Conservation (phyloP, 2,113 vertebrate genomes). For the Girardinichthys multiradiatus region DNA sequence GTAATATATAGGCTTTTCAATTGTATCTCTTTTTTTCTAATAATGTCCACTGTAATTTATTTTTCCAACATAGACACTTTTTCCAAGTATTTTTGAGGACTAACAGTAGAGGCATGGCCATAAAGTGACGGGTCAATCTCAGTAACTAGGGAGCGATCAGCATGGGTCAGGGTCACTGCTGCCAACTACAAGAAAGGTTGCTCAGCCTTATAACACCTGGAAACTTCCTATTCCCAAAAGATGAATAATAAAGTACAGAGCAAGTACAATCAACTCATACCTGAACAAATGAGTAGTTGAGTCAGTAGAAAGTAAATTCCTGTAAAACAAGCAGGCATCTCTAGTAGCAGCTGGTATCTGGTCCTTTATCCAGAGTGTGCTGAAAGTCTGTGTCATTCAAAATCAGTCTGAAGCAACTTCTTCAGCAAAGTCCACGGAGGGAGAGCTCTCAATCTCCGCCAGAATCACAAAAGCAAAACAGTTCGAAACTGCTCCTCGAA, state of each 20-base stretch:
- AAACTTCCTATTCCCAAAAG: not conserved
- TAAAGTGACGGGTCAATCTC: not conserved
- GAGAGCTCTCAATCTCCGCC: slow-evolving; percentile 47
- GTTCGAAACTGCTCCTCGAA: slow-evolving; percentile 38
- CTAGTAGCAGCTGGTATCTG: slow-evolving; percentile 55
- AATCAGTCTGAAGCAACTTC: slow-evolving; percentile 45
- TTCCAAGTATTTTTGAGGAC: not conserved
- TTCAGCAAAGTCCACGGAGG: slow-evolving; percentile 20
- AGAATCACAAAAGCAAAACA: not conserved
- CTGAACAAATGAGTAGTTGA: slow-evolving; percentile 72
- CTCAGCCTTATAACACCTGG: not conserved
- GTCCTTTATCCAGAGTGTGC: slow-evolving; percentile 59
- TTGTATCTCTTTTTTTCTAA: not conserved
- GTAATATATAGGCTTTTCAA: too few species aligned
- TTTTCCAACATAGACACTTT: not conserved
- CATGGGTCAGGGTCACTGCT: not conserved
- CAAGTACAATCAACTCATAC: slow-evolving; percentile 50
- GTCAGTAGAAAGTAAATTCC: slow-evolving; percentile 71
- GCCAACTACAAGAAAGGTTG: not conserved
- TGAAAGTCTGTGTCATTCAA: slow-evolving; percentile 51
- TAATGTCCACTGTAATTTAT: not conserved
- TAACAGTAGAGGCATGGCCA: not conserved
- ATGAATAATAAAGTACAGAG: not conserved
- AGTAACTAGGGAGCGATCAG: not conserved
- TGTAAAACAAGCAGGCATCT: slow-evolving; percentile 70